Evolutionary conservation across 2,113 vertebrate species (phyloP), one percentile per base, ranked within the genome.

Genomic region (Opisthocomus hoazin): DNA sequence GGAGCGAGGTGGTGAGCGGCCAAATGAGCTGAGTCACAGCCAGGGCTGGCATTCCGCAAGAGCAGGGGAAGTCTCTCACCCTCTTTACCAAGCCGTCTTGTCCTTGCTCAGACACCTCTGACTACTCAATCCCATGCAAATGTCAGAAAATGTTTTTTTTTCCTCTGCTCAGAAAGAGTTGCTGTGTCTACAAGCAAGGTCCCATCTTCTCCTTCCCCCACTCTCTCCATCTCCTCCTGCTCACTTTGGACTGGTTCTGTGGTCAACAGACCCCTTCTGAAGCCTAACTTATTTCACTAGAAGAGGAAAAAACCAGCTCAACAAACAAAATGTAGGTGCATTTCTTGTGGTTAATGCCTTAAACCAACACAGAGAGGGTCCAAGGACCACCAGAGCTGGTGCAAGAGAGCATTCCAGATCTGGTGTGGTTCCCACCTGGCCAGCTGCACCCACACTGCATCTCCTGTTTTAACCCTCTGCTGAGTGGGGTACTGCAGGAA

Each of bases 181-280:
- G 16, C 37, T 83, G 29, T 1, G 1, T 71, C 22, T 21, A 16
- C 21, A 48, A 60, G 9, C 0, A 2, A 76, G 6, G 14, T 39
- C 29, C 6, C 27, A n/a, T 22, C 60, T 79, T 36, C 30, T 70
- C 15, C 29, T 61, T 36, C 32, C 50, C 5, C n/a, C 10, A 5
- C 24, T 20, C 9, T 53, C 50, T 77, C 51, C 53, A 14, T 39
- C 80, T 68, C n/a, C 71, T 69, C 34, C 56, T 66, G 34, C 60
- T 78, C 45, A 15, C n/a, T 76, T 50, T 0, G 1, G 12, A 22
- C 43, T 27, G 56, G 10, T 56, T 36, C 43, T 75, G 51, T 45
- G 51, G 6, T 37, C 23, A 20, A 23, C 0, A n/a, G 32, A 54
- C 4, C 14, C 43, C 8, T 75, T 43, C 41, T 53, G 39, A n/a